phyloP scores from a whole-genome alignment of 1,140 invertebrate genomes.

The Nilaparvata lugens region DNA sequence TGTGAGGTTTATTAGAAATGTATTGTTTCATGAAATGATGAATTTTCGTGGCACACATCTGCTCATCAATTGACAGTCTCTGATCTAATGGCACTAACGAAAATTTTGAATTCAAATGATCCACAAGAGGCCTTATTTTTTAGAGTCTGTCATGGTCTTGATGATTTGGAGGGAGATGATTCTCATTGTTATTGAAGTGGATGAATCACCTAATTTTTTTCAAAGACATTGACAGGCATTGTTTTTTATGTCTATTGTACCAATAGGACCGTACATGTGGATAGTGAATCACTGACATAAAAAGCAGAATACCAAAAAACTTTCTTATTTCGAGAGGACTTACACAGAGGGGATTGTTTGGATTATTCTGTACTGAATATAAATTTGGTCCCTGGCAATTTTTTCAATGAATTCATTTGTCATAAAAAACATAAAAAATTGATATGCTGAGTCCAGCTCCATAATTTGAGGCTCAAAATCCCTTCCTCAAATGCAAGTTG shows the following conservation, averaged over 20 bases:
- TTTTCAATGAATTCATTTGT: too few relatives aligned
- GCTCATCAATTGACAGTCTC: constrained; percentile 12
- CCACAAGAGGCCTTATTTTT: constrained; percentile 14
- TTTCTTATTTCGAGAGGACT: too few relatives aligned
- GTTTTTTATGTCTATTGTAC: constrained; percentile 5
- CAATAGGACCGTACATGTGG: too few relatives aligned
- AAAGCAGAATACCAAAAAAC: too few relatives aligned
- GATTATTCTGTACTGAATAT: too few relatives aligned
- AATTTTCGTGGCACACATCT: constrained; percentile 11
- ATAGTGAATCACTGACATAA: too few relatives aligned
- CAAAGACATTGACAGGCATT: constrained; percentile 13
- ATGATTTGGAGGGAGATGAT: constrained; percentile 2
- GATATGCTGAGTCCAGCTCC: too few relatives aligned
- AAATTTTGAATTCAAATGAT: constrained; percentile 8
- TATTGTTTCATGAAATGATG: constrained; percentile 22
- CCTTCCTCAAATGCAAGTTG: too few relatives aligned
- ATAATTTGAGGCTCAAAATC: too few relatives aligned
- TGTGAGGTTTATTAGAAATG: constrained; percentile 25
- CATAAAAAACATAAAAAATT: too few relatives aligned
- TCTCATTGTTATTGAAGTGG: constrained; percentile 15
- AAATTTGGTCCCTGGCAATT: too few relatives aligned
- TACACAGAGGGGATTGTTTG: too few relatives aligned
- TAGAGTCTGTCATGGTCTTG: constrained; percentile 2
- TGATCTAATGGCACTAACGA: constrained; percentile 8
- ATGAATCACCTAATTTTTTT: constrained; percentile 12